Evolutionary conservation across 2,797 vertebrate species (phyloP), one percentile per base, ranked within the genome.

Genomic region (Falco novaeseelandiae): DNA sequence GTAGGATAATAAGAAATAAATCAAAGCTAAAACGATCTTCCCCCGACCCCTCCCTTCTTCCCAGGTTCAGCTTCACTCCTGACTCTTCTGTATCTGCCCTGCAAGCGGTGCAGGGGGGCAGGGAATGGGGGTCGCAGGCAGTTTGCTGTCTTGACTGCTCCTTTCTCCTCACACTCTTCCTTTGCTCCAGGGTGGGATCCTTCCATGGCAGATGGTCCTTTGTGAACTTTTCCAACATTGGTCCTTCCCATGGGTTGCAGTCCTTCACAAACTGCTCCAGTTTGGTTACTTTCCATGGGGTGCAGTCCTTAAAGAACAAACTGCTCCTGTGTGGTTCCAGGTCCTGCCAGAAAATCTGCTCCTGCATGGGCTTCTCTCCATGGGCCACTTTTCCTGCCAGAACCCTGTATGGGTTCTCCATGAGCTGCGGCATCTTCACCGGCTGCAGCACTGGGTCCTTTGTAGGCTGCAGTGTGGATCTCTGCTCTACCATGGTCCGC

Each of bases 391-490:
- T 1, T 62, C 13, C 46, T 77, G 36, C 14, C 32, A 55, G 49
- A 18, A 44, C 3, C 17, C 30, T 59, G 11, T 40, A 7, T 14
- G 23, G 52, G 18, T 8, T 46, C 12, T 66, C 40, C 16, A 30
- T 36, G 19, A 14, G 40, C 27, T 48, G 27, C 13, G 38, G 8
- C 21, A 46, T 14, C 10, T 38, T 22, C 27, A 57, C n/a, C n/a
- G 20, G 36, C 30, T 42, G 12, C 2, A 1, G 14, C 2, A 1
- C 52, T 29, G 8, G 48, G 16, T 18, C 12, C 12, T 38, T 22
- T 40, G 13, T 48, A 52, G 13, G 23, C 32, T 54, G 25, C 18
- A 19, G 42, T 18, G 17, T 44, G 17, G 42, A 44, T 44, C 42
- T 44, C 17, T 44, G 42, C 42, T 44, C 42, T 17, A 44, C 42